phyloP scores from a whole-genome alignment of 2,113 vertebrate species.

The Prinia subflava region DNA sequence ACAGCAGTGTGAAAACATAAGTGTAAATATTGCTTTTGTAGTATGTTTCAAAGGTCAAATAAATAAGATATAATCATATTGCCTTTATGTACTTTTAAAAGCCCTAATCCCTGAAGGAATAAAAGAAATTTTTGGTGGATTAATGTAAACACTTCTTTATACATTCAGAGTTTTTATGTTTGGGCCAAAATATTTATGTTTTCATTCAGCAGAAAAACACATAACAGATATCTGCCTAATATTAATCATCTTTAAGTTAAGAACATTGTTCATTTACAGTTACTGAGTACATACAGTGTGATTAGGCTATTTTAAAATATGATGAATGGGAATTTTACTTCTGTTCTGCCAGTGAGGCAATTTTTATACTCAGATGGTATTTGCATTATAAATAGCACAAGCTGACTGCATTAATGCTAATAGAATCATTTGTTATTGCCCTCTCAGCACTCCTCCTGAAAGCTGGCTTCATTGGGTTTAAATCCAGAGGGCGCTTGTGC shows the following conservation, averaged over 20 bases:
- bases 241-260: constrained; percentile 9
- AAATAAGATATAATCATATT: not conserved
- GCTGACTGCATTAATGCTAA: constrained; percentile 30
- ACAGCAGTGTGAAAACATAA: not conserved
- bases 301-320: constrained; percentile 1
- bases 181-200: constrained; percentile 6
- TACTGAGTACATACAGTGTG: not conserved
- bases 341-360: not conserved
- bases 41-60: not conserved
- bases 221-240: not conserved
- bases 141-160: not conserved
- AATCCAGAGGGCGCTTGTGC: not conserved
- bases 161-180: not conserved
- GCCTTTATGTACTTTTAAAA: not conserved
- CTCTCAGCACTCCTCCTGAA: not conserved
- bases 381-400: constrained; percentile 40
- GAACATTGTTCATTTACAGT: not conserved
- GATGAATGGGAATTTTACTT: constrained; percentile 17
- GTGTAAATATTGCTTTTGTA: not conserved
- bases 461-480: not conserved
- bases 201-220: not conserved
- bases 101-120: not conserved
- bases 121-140: not conserved
- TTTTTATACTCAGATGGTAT: constrained; percentile 30
- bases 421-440: constrained; percentile 23